These are phyloP conservation scores for Sebastes cheni DNA, from an alignment of 2,797 vertebrate genomes.

Conservation along the genomic window DNA sequence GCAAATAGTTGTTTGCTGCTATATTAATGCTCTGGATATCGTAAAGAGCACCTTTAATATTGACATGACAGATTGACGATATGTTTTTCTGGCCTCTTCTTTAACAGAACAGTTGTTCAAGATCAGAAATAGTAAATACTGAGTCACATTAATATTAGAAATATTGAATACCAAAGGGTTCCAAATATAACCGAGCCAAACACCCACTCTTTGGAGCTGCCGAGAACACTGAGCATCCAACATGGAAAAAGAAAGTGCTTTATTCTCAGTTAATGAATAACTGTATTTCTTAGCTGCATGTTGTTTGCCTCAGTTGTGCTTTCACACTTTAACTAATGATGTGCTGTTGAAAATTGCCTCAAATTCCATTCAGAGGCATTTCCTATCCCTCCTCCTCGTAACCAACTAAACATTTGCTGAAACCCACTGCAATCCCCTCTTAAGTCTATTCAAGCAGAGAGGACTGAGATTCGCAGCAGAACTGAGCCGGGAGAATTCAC, in stretches of 20 bases:
- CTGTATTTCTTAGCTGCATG: slow-evolving; percentile 20
- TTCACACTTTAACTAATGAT: slow-evolving; percentile 22
- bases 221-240: neutral
- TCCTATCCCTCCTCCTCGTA: slow-evolving; percentile 28
- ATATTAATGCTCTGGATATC: too few relatives aligned
- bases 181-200: slow-evolving; percentile 14
- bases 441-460: slow-evolving; percentile 61
- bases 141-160: neutral
- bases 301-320: neutral
- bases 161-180: slow-evolving; percentile 1
- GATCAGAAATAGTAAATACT: slow-evolving; percentile 17
- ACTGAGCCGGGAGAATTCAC: slow-evolving; percentile 58
- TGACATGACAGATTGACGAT: neutral
- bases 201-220: neutral
- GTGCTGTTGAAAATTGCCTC: slow-evolving; percentile 33
- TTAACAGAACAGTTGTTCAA: neutral
- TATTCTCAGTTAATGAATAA: slow-evolving; percentile 59
- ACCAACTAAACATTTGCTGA: slow-evolving; percentile 45
- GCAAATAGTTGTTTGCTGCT: too few relatives aligned
- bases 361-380: slow-evolving; percentile 31
- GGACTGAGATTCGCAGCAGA: slow-evolving; percentile 53
- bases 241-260: slow-evolving; percentile 47
- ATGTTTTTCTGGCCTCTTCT: neutral
- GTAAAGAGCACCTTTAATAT: neutral
- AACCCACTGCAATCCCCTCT: slow-evolving; percentile 51